A percentile compares a stretch with the other conserved stretches of the same genome.
Conservation (phyloP, 2,888 invertebrate species). For the Acronicta aceris region DNA sequence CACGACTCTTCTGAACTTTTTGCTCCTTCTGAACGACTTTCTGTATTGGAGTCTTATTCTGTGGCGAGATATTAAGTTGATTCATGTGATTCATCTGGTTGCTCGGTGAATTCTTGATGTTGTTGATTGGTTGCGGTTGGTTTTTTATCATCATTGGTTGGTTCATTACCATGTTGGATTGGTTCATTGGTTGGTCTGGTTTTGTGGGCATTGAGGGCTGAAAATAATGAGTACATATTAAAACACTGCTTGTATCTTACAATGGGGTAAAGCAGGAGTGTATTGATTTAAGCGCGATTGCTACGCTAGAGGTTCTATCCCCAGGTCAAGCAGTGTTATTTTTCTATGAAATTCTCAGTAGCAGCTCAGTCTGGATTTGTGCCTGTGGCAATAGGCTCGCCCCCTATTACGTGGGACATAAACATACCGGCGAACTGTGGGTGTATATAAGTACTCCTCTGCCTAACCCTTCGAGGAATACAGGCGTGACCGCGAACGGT, state of each 20-base stretch:
- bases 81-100: constrained; percentile 39
- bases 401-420: too few relatives aligned
- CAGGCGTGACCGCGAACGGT: too few relatives aligned
- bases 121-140: constrained; percentile 55
- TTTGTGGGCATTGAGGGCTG: constrained; percentile 75
- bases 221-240: constrained; percentile 12
- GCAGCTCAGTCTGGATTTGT: too few relatives aligned
- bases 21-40: constrained; percentile 56
- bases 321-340: too few relatives aligned
- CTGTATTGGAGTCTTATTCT: constrained; percentile 41
- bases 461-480: too few relatives aligned
- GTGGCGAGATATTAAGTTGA: constrained; percentile 63
- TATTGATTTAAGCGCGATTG: too few relatives aligned
- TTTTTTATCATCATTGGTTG: constrained; percentile 64
- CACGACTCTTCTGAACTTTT: constrained; percentile 71
- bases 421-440: too few relatives aligned
- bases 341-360: too few relatives aligned
- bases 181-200: constrained; percentile 64
- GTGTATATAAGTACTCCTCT: too few relatives aligned
- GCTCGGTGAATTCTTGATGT: constrained; percentile 51
- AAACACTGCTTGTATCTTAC: background rate
- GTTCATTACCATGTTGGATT: constrained; percentile 62
- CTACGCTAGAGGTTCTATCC: too few relatives aligned
- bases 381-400: too few relatives aligned
- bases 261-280: too few relatives aligned